These are phyloP conservation scores for Poeciliopsis infans DNA, from an alignment of 2,797 vertebrate species.

Conservation along the genomic window DNA sequence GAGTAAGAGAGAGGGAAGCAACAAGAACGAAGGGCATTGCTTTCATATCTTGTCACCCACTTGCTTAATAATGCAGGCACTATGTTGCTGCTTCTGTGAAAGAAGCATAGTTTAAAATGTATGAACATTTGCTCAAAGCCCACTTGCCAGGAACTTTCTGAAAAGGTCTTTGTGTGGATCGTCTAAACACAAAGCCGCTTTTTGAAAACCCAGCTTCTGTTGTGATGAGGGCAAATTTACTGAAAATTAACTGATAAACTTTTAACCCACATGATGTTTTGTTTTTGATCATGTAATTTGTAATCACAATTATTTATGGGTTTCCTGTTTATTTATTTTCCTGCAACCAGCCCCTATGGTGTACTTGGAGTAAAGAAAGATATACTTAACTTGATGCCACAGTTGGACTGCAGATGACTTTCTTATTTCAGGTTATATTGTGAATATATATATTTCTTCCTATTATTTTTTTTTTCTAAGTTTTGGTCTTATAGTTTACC, in stretches of 20 bases:
- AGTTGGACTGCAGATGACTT: constrained; percentile 26
- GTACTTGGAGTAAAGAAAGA: constrained; percentile 11
- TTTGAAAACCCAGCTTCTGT: not conserved
- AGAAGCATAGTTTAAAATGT: constrained; percentile 45
- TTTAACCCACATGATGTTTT: not conserved
- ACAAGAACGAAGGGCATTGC: constrained; percentile 58
- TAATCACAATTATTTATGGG: not conserved
- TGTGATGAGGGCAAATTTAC: constrained; percentile 4
- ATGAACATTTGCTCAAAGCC: constrained; percentile 55
- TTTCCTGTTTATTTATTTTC: not conserved
- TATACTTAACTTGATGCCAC: constrained; percentile 9
- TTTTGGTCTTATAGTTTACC: not conserved
- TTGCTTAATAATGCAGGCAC: constrained; percentile 50
- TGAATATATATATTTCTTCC: too few relatives aligned
- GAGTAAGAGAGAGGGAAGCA: constrained; percentile 30
- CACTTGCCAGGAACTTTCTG: constrained; percentile 20
- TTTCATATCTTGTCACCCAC: constrained; percentile 72
- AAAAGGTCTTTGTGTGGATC: constrained; percentile 26
- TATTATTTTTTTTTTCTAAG: not conserved
- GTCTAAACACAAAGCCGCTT: constrained; percentile 8
- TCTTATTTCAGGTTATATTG: not conserved
- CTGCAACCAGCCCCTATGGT: constrained; percentile 15
- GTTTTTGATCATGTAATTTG: not conserved
- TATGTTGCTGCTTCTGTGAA: constrained; percentile 43
- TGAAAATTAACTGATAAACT: not conserved